Base-by-base conservation (phyloP, 1,140 invertebrate species). In the Pseudomyrmex concolor region DNA sequence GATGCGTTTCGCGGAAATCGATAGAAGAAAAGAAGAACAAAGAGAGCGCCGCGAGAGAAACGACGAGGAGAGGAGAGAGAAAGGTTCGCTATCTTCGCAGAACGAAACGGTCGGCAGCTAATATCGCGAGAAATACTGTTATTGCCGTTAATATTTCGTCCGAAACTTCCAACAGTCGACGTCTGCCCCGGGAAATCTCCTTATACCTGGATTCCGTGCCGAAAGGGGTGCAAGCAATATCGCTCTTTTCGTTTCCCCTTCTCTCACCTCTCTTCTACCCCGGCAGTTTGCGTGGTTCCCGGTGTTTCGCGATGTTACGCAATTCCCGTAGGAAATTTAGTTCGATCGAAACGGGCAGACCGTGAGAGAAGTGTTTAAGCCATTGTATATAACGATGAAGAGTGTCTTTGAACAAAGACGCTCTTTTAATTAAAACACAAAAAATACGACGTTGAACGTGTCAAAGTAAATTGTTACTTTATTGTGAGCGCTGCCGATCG, bases 81-180 rank as follows among this genome's bases (percentile, higher is more conserved):
- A 55, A 45, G 22, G 22, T 80, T 80, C 48, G 59, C 45, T 71
- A 43, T 19, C 17, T 9, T 48, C 62, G 71, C 63, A 55, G 54
- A 71, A 71, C 70, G 55, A 63, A 78, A 87, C 51, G 66, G 70
- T 45, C 66, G 82, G 82, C 86, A 90, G 90, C 91, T 93, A 93
- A 93, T 93, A 92, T 91, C 89, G 84, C 86, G 86, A 92, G 91
- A 93, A 92, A 93, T 92, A 93, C 90, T 91, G 91, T 93, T 93
- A 93, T 93, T 90, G 90, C 91, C 68, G 73, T 86, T 89, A 89
- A 93, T 92, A 92, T 92, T 92, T 93, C 91, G 89, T 78, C 89
- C 84, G 84, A 90, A 92, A 90, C 87, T 91, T 84, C 73, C 59
- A 68, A 45, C 86, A 54, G 76, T 12, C 62, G 62, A 64, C 83